Evolutionary conservation across 1,140 invertebrate genomes (phyloP).

Genomic region (Bombus superbus): DNA sequence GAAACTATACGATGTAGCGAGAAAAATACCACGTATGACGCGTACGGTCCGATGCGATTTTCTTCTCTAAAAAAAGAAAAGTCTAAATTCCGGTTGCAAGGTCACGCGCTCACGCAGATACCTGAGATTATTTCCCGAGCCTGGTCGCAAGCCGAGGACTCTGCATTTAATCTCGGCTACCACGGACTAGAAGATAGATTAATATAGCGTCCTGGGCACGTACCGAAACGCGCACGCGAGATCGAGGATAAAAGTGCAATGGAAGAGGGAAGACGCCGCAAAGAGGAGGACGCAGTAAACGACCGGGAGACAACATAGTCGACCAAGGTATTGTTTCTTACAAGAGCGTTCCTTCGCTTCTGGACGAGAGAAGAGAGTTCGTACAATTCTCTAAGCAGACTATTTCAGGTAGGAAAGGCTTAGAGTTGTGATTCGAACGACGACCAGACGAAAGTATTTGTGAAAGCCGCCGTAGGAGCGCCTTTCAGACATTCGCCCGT

Average conservation of each 20-base stretch:
- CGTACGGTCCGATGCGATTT: not conserved
- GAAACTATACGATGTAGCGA: no score
- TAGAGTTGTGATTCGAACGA: not conserved
- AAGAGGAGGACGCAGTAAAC: not conserved
- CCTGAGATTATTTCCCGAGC: slow-evolving; percentile 13
- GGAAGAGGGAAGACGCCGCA: not conserved
- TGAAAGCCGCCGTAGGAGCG: not conserved
- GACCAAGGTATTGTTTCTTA: slow-evolving; percentile 50
- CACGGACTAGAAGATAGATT: slow-evolving; percentile 40
- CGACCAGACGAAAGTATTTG: not conserved
- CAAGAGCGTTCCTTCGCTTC: slow-evolving; percentile 32
- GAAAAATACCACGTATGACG: no score
- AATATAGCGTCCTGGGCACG: slow-evolving; percentile 11
- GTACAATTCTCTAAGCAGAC: slow-evolving; percentile 57
- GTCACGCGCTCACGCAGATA: not conserved
- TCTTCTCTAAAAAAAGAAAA: not conserved
- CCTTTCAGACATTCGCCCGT: not conserved
- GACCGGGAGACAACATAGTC: not conserved
- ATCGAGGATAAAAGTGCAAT: slow-evolving; percentile 52
- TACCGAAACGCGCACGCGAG: slow-evolving; percentile 15
- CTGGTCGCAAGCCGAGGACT: not conserved
- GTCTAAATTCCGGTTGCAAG: no score
- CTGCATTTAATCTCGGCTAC: slow-evolving; percentile 26
- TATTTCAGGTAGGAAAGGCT: slow-evolving; percentile 14
- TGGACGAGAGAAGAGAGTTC: slow-evolving; percentile 31